Conservation (phyloP, 2,113 vertebrate species). For the Nycticryphes semicollaris region DNA sequence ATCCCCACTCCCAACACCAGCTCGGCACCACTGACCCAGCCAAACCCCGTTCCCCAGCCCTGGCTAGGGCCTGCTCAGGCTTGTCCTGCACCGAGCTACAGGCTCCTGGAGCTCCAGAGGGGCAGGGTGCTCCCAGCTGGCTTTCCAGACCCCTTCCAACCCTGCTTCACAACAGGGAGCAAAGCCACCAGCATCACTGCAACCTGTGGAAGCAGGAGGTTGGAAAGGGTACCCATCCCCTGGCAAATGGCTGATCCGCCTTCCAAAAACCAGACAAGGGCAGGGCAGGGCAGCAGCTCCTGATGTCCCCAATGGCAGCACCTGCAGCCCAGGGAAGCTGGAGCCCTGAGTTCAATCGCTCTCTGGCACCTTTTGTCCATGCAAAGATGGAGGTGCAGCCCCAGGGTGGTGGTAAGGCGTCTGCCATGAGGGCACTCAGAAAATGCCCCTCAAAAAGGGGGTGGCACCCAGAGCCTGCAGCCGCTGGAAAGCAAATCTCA, state of each 20-base stretch:
- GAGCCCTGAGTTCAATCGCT: neutral
- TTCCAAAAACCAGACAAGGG: accelerated
- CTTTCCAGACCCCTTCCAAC: neutral
- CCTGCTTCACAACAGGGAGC: accelerated
- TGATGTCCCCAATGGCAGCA: accelerated
- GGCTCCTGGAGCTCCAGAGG: neutral
- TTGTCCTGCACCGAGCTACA: neutral
- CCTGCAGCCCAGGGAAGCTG: accelerated
- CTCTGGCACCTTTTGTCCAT: neutral
- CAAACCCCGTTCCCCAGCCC: neutral
- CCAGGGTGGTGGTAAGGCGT: accelerated
- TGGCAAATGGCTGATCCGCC: neutral
- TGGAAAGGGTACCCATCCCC: neutral
- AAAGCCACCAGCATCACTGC: accelerated
- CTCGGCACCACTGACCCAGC: neutral
- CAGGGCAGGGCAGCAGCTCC: neutral
- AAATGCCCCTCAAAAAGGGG: neutral
- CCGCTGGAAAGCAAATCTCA: neutral
- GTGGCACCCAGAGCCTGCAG: neutral
- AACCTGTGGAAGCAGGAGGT: neutral
- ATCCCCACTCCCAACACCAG: neutral
- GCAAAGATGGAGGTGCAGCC: accelerated
- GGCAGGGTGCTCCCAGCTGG: neutral
- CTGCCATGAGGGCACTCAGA: neutral
- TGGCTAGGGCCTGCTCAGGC: neutral